Evolutionary conservation across 1,140 invertebrate species (phyloP).

Genomic region (Harpegnathos saltator): DNA sequence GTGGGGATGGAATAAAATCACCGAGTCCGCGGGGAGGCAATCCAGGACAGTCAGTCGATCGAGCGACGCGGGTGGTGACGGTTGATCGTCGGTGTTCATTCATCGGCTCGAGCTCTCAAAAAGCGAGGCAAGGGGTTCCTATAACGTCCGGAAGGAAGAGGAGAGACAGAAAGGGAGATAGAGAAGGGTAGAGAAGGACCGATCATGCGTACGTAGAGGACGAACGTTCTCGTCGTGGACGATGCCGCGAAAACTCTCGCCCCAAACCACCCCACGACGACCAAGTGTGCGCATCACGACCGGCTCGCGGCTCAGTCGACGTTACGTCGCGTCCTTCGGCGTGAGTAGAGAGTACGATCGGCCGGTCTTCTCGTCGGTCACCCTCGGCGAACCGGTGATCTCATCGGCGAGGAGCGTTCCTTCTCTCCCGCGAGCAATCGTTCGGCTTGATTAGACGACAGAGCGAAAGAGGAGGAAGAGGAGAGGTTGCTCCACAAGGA

Average conservation of each 20-base stretch:
- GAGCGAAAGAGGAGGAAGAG: neutral
- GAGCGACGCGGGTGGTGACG: constrained; percentile 60
- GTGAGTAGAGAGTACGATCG: constrained; percentile 14
- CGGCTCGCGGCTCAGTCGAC: neutral
- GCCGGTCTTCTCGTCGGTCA: neutral
- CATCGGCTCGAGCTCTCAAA: constrained; percentile 22
- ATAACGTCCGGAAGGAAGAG: too few relatives aligned
- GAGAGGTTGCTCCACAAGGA: constrained; percentile 3
- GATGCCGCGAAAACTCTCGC: constrained; percentile 24
- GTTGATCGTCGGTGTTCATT: constrained; percentile 55
- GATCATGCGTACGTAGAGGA: constrained; percentile 46
- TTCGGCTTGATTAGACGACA: neutral
- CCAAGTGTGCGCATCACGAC: constrained; percentile 16
- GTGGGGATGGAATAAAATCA: constrained; percentile 71
- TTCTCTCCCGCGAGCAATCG: neutral
- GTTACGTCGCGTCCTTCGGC: constrained; percentile 17
- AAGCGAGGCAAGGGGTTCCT: neutral
- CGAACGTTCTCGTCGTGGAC: neutral
- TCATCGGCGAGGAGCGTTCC: neutral
- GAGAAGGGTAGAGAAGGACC: neutral
- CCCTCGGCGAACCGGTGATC: neutral
- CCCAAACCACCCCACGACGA: constrained; percentile 4
- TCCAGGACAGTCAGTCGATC: constrained; percentile 73
- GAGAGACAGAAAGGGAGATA: too few relatives aligned
- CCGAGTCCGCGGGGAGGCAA: constrained; percentile 57